Conservation (phyloP, 2,888 invertebrate species). For the Thalpophila matura region DNA sequence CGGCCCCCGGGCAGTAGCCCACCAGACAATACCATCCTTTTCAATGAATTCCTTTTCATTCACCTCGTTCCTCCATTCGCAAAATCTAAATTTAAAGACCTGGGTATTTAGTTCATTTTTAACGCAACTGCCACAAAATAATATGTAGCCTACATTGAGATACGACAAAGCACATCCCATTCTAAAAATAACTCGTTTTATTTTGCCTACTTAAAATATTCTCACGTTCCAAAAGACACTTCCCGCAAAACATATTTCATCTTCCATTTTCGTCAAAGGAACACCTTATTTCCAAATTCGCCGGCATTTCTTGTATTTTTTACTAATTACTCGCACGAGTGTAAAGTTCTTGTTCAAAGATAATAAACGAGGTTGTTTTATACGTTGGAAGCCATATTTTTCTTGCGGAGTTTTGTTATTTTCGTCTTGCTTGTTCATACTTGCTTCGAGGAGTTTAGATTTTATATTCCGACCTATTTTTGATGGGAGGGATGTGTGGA, state of each 20-base stretch:
- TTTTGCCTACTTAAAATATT: not conserved
- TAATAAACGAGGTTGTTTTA: constrained; percentile 44
- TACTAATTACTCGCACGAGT: constrained; percentile 52
- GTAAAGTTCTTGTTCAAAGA: constrained; percentile 34
- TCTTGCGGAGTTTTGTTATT: constrained; percentile 45
- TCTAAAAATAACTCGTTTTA: not conserved
- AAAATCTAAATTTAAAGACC: too few species aligned
- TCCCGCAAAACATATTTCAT: constrained; percentile 3
- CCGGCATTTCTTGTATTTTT: constrained; percentile 48
- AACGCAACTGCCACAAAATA: too few species aligned
- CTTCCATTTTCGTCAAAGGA: constrained; percentile 9
- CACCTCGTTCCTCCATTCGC: too few species aligned
- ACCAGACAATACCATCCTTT: too few species aligned
- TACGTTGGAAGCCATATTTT: constrained; percentile 49
- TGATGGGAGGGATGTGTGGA: not conserved
- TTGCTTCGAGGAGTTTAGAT: constrained; percentile 40
- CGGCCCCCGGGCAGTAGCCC: too few species aligned
- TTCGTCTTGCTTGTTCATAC: constrained; percentile 11
- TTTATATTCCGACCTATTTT: constrained; percentile 33
- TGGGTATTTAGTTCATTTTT: too few species aligned
- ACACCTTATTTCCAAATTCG: not conserved
- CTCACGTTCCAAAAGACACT: not conserved
- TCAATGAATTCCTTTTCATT: too few species aligned
- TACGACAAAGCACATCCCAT: not conserved
- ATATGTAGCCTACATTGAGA: too few species aligned